phyloP scores from a whole-genome alignment of 2,113 vertebrate genomes.

The Thryonomys swinderianus region DNA sequence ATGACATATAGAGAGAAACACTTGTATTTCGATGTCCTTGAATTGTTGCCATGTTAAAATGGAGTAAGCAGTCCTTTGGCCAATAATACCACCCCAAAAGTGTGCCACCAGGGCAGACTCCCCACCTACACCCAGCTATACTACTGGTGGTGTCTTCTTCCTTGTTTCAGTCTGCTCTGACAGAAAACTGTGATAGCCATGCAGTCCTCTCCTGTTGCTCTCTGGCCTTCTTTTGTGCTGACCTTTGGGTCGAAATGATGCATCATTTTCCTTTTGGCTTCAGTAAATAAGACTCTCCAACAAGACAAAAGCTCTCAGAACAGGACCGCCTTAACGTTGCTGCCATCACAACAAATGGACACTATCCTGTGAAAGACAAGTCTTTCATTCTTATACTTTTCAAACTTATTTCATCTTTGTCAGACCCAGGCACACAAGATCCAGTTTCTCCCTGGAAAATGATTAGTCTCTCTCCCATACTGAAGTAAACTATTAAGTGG shows the following conservation, averaged over 20 bases:
- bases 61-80: background rate
- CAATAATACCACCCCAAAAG: background rate
- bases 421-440: background rate
- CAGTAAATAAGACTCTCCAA: background rate
- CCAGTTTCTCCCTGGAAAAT: background rate
- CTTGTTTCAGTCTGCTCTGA: background rate
- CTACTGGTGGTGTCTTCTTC: background rate
- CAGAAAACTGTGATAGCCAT: background rate
- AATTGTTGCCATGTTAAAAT: background rate
- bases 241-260: background rate
- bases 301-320: background rate
- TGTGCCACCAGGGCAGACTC: background rate
- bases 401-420: background rate
- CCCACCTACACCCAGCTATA: background rate
- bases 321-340: background rate
- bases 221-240: background rate
- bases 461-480: background rate
- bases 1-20: background rate
- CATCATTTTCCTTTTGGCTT: background rate
- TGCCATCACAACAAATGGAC: slow-evolving; percentile 36
- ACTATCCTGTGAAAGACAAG: background rate
- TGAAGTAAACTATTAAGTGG: background rate
- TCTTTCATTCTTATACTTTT: background rate
- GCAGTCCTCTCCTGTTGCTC: background rate
- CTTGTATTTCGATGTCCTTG: background rate